phyloP scores from a whole-genome alignment of 30 jellyfish, hydroid and myxozoan species.

The Cassiopea andromeda region DNA sequence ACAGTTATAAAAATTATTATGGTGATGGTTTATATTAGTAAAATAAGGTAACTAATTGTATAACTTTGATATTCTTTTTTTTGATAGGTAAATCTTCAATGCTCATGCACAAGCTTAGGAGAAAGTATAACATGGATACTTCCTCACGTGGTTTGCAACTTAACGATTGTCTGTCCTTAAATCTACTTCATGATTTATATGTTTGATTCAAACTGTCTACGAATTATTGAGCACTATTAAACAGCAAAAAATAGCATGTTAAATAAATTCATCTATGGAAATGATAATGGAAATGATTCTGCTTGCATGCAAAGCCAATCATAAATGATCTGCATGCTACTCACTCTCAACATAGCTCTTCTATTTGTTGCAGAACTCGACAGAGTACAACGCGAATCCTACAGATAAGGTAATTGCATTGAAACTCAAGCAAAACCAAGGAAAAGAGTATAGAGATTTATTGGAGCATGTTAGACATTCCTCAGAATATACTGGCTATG shows the following conservation, averaged over 20 bases:
- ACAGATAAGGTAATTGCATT: conserved; percentile 43
- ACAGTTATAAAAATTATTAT: too few species aligned
- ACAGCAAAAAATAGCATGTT: too few species aligned
- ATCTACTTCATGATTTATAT: too few species aligned
- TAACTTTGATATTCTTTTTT: not conserved
- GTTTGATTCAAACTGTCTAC: too few species aligned
- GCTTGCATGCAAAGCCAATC: not conserved
- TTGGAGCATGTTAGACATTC: conserved; percentile 22
- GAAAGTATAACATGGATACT: conserved; percentile 50
- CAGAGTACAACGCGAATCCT: conserved; percentile 57
- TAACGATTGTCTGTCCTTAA: not conserved
- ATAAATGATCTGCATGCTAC: not conserved
- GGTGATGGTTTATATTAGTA: not conserved
- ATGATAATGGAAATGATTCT: not conserved
- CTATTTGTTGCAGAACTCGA: conserved; percentile 22
- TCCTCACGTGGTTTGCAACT: conserved; percentile 45
- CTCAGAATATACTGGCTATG: conserved; percentile 31
- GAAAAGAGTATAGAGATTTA: conserved; percentile 2
- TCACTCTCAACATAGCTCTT: not conserved
- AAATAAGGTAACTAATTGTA: not conserved
- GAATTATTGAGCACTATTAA: too few species aligned
- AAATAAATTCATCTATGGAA: too few species aligned
- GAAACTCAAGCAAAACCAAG: conserved; percentile 7
- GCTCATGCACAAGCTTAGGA: conserved; percentile 22
- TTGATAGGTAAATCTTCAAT: conserved; percentile 29